These are phyloP conservation scores for Kryphioiulus occultus DNA, from an alignment of 2,888 invertebrate species.

Conservation along the genomic window DNA sequence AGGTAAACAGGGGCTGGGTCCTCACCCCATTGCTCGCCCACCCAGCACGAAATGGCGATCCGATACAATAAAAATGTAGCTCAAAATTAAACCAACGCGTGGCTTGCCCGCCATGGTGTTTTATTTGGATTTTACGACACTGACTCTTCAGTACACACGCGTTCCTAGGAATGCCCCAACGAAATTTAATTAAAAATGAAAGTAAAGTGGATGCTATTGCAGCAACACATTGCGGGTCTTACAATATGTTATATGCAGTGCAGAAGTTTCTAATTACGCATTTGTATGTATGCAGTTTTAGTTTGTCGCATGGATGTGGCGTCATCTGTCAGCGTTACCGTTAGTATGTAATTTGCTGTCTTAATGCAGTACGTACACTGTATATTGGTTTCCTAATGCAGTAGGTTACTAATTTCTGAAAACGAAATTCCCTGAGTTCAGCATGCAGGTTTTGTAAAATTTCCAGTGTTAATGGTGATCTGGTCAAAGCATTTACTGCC, in stretches of 20 bases:
- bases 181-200: conserved; percentile 22
- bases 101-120: background rate
- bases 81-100: background rate
- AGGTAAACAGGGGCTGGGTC: background rate
- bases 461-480: no score
- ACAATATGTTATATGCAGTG: background rate
- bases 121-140: background rate
- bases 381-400: no score
- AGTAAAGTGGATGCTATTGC: background rate
- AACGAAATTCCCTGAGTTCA: no score
- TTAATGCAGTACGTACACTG: no score
- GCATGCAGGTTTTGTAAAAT: no score
- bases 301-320: no score
- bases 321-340: no score
- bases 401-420: no score
- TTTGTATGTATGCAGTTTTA: background rate
- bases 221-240: background rate
- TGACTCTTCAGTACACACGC: background rate
- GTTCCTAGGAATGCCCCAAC: background rate
- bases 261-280: background rate
- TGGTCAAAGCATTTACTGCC: no score
- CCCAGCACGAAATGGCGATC: background rate
- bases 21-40: background rate
- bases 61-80: background rate
- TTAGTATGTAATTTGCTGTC: no score